Evolutionary conservation across 2,888 invertebrate genomes (phyloP).

Genomic region (Macrophya annulata): DNA sequence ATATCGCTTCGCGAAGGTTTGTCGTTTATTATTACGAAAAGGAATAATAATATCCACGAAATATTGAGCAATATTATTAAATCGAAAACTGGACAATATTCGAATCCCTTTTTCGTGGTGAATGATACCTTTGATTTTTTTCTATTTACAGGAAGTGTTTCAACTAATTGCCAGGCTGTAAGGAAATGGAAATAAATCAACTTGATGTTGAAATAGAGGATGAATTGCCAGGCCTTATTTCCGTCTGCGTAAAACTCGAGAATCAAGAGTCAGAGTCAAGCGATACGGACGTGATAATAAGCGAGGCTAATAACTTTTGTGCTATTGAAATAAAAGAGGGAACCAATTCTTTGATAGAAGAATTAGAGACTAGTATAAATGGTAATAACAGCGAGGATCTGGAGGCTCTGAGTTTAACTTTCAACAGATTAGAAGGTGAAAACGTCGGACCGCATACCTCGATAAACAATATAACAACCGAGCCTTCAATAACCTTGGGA

Average conservation of each 20-base stretch:
- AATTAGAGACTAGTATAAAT: slow-evolving; percentile 22
- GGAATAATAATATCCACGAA: not conserved
- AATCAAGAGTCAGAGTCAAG: slow-evolving; percentile 63
- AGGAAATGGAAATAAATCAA: slow-evolving; percentile 72
- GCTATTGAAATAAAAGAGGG: slow-evolving; percentile 65
- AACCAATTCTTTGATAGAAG: slow-evolving; percentile 41
- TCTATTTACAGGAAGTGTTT: slow-evolving; percentile 54
- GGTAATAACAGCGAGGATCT: slow-evolving; percentile 50
- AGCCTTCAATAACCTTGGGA: slow-evolving; percentile 60
- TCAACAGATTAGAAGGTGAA: slow-evolving; percentile 60
- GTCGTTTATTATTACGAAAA: slow-evolving; percentile 6
- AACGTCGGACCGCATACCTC: not conserved
- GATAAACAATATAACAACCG: not conserved
- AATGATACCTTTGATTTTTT: not conserved
- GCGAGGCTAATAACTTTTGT: slow-evolving; percentile 66
- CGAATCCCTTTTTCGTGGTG: not conserved
- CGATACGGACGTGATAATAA: slow-evolving; percentile 63
- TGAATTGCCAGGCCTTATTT: slow-evolving; percentile 63
- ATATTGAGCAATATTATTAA: slow-evolving; percentile 1
- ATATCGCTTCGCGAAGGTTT: not conserved
- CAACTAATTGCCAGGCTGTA: slow-evolving; percentile 27
- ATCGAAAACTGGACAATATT: not conserved
- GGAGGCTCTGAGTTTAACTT: slow-evolving; percentile 59
- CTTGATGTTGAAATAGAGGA: slow-evolving; percentile 66
- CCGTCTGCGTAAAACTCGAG: slow-evolving; percentile 63